Conservation (phyloP, 2,113 vertebrate genomes). For the Hirundichthys speculiger region DNA sequence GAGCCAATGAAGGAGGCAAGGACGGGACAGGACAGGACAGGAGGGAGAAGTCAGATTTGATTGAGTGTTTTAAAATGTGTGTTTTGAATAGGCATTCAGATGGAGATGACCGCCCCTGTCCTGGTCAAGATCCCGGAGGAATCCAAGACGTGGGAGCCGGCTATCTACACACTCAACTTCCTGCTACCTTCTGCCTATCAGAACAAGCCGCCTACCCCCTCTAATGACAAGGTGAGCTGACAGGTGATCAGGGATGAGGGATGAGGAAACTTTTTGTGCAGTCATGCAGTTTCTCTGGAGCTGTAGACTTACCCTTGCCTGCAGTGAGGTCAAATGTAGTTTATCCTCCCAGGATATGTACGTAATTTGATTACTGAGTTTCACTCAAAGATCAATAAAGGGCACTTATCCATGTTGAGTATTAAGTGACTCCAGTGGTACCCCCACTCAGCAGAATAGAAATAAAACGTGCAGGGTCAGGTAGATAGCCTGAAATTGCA, state of each 20-base stretch:
- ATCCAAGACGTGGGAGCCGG: slow-evolving; percentile 79
- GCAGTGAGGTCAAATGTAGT: slow-evolving; percentile 9
- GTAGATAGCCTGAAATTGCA: too few relatives aligned
- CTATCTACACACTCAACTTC: slow-evolving; percentile 81
- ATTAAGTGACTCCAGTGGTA: not conserved
- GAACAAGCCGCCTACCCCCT: slow-evolving; percentile 74
- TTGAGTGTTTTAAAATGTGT: not conserved
- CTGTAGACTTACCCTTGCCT: not conserved
- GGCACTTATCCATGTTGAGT: not conserved
- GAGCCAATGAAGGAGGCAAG: slow-evolving; percentile 76
- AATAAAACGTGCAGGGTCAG: not conserved
- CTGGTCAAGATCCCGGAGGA: slow-evolving; percentile 80
- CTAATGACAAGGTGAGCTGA: slow-evolving; percentile 77
- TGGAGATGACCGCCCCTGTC: slow-evolving; percentile 83
- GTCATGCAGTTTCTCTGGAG: not conserved
- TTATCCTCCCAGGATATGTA: not conserved
- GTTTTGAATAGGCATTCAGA: slow-evolving; percentile 67
- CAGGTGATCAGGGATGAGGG: not conserved
- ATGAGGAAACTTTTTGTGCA: not conserved
- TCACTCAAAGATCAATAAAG: slow-evolving; percentile 11
- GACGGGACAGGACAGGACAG: too few relatives aligned
- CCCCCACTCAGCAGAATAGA: slow-evolving; percentile 27
- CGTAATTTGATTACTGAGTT: slow-evolving; percentile 20
- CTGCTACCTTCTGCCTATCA: slow-evolving; percentile 78
- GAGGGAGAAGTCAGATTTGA: not conserved